These are phyloP conservation scores for Caenorhabditis latens DNA, from an alignment of 1,140 invertebrate species.

Conservation along the genomic window DNA sequence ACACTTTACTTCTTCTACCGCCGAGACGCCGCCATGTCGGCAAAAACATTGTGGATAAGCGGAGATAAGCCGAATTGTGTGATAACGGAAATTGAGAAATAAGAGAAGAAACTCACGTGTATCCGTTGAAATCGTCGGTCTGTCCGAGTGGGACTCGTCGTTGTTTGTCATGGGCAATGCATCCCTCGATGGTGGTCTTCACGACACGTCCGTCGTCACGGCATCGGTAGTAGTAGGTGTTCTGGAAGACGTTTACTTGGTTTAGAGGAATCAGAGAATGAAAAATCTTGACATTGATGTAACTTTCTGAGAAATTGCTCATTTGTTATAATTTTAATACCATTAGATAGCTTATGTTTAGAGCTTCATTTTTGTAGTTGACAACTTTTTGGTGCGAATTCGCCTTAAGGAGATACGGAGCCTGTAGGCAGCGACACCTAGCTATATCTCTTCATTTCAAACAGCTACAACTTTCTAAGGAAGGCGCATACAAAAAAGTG, in stretches of 20 bases:
- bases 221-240: constrained; percentile 67
- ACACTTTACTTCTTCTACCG: neutral
- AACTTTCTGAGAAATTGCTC: too few species aligned
- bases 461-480: too few species aligned
- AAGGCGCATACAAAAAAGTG: too few species aligned
- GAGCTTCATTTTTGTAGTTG: too few species aligned
- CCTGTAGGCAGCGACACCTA: too few species aligned
- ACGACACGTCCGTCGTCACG: constrained; percentile 62
- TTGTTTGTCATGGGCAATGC: constrained; percentile 66
- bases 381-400: too few species aligned
- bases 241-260: constrained; percentile 50
- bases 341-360: too few species aligned
- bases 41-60: constrained; percentile 27
- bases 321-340: too few species aligned
- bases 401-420: too few species aligned
- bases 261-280: too few species aligned
- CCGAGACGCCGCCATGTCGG: constrained; percentile 8
- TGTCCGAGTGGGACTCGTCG: constrained; percentile 64
- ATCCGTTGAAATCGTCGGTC: constrained; percentile 68
- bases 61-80: neutral
- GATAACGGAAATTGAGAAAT: neutral
- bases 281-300: too few species aligned
- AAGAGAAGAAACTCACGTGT: constrained; percentile 62
- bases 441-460: too few species aligned
- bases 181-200: constrained; percentile 64